phyloP scores from a whole-genome alignment of 2,797 vertebrate species.

The Triplophysa bombifrons region DNA sequence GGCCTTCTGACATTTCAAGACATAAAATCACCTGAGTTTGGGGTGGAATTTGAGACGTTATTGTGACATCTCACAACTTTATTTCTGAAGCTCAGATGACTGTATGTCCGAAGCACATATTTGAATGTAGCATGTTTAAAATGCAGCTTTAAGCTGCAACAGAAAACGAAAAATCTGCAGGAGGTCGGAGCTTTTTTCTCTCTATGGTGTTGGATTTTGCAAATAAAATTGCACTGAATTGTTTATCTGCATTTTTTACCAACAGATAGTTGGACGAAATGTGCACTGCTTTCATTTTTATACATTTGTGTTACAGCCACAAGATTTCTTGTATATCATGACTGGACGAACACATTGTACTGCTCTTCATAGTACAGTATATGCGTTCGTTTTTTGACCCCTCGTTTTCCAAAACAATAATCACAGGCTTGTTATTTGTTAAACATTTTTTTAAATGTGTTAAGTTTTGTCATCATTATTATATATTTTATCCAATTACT shows the following conservation, averaged over 20 bases:
- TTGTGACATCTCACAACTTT: neutral
- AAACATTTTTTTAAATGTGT: too few relatives aligned
- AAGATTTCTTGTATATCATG: too few relatives aligned
- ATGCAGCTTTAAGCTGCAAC: conserved; percentile 1
- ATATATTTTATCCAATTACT: too few relatives aligned
- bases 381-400: too few relatives aligned
- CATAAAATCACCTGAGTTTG: neutral
- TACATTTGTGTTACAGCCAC: too few relatives aligned
- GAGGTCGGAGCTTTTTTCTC: conserved; percentile 28
- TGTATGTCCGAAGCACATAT: neutral
- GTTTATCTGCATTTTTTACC: neutral
- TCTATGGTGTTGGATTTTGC: neutral
- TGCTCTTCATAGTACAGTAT: too few relatives aligned
- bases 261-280: too few relatives aligned
- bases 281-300: too few relatives aligned
- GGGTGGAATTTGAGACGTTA: neutral
- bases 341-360: too few relatives aligned
- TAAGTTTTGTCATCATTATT: too few relatives aligned
- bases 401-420: too few relatives aligned
- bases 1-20: neutral
- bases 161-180: conserved; percentile 20
- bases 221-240: neutral
- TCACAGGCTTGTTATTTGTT: too few relatives aligned
- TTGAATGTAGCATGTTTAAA: conserved; percentile 12
- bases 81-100: neutral